Percentiles rank a stretch among this genome's conserved stretches.
These are phyloP conservation scores for Charanyca ferruginea DNA, from an alignment of 2,888 invertebrate species.

Conservation along the genomic window DNA sequence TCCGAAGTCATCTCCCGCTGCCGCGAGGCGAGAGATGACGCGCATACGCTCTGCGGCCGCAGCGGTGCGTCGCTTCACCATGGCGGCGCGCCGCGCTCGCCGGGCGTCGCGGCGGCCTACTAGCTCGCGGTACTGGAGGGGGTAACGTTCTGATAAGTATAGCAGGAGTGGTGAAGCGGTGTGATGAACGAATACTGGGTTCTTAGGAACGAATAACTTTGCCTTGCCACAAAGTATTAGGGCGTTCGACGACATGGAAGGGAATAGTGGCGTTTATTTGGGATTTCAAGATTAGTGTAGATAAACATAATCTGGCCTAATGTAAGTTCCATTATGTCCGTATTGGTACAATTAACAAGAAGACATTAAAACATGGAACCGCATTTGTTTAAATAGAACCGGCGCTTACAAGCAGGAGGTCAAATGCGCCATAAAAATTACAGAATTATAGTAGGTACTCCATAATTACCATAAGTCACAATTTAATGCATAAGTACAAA, in stretches of 20 bases:
- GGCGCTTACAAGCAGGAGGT: too few species aligned
- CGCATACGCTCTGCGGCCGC: conserved; percentile 99
- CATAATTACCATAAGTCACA: neutral
- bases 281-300: too few species aligned
- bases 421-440: neutral
- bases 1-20: conserved; percentile 96
- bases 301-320: too few species aligned
- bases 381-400: too few species aligned
- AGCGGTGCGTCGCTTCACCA: conserved; percentile 96
- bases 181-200: neutral
- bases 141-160: neutral
- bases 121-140: conserved; percentile 92
- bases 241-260: too few species aligned
- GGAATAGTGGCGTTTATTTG: too few species aligned
- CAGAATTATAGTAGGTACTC: too few species aligned
- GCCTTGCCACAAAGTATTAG: too few species aligned
- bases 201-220: neutral
- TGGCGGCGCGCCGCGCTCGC: conserved; percentile 95
- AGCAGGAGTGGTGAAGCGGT: neutral
- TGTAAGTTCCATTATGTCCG: too few species aligned
- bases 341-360: too few species aligned
- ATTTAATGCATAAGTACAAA: conserved; percentile 67
- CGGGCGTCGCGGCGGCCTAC: conserved; percentile 93
- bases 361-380: too few species aligned
- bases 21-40: conserved; percentile 97